A percentile compares a stretch with the other conserved stretches of the same genome.
Conservation (phyloP, 2,888 invertebrate genomes). For the Parascotia fuliginaria region DNA sequence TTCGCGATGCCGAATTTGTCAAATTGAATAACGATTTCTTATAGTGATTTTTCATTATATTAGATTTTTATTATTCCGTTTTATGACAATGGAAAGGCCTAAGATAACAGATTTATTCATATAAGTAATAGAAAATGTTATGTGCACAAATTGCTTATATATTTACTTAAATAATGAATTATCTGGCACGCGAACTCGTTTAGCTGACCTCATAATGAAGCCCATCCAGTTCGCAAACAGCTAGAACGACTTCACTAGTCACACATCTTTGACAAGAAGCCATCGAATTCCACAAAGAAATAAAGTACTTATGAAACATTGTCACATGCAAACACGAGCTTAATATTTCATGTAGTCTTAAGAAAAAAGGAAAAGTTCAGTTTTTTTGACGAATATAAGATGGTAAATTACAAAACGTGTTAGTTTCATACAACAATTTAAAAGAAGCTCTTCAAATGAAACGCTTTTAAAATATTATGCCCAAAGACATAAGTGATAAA, state of each 20-base stretch:
- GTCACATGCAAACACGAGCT: background rate
- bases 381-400: too few species aligned
- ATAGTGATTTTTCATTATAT: slow-evolving; percentile 20
- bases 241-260: slow-evolving; percentile 27
- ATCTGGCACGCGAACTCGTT: slow-evolving; percentile 19
- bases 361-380: background rate
- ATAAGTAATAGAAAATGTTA: slow-evolving; percentile 9
- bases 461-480: background rate
- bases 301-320: slow-evolving; percentile 22
- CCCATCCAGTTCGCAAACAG: slow-evolving; percentile 14
- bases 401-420: too few species aligned
- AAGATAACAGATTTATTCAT: background rate
- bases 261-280: slow-evolving; percentile 35
- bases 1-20: slow-evolving; percentile 44
- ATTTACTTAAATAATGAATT: slow-evolving; percentile 32
- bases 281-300: slow-evolving; percentile 35
- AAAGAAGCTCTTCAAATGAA: too few species aligned
- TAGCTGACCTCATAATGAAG: slow-evolving; percentile 32
- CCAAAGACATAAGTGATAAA: slow-evolving; percentile 8
- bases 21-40: slow-evolving; percentile 44
- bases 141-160: too few species aligned
- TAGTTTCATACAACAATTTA: too few species aligned
- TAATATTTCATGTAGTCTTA: background rate
- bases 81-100: slow-evolving; percentile 10
- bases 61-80: slow-evolving; percentile 18